Conservation (phyloP, 2,888 invertebrate genomes). For the Suillia variegata region DNA sequence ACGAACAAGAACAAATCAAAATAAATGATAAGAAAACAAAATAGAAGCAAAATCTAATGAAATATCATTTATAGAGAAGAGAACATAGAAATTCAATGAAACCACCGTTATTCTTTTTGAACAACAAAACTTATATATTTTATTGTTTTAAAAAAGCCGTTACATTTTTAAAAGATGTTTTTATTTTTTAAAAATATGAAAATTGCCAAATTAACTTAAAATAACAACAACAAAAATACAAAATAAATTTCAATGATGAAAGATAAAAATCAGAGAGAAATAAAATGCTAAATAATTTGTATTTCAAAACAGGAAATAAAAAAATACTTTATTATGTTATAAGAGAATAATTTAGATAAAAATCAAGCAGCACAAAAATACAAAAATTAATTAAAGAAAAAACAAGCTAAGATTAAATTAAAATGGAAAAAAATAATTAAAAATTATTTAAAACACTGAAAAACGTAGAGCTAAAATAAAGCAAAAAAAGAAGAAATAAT, state of each 20-base stretch:
- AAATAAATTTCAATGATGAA: not conserved
- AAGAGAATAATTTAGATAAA: not conserved
- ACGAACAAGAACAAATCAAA: not conserved
- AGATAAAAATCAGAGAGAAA: not conserved
- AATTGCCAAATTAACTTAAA: slow-evolving; percentile 1
- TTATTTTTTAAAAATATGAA: slow-evolving; percentile 1
- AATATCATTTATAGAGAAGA: not conserved
- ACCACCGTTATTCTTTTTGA: slow-evolving; percentile 26
- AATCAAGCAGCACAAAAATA: not conserved
- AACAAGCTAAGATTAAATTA: not conserved
- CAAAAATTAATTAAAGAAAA: not conserved
- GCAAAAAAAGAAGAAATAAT: not conserved
- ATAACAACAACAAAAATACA: not conserved
- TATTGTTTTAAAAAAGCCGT: not conserved
- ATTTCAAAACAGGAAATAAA: not conserved
- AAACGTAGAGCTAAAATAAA: not conserved
- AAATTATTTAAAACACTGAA: not conserved
- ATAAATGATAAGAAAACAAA: not conserved
- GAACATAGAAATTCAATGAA: slow-evolving; percentile 14
- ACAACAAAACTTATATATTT: not conserved
- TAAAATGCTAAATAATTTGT: too few species aligned
- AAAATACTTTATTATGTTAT: not conserved
- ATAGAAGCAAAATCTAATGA: not conserved
- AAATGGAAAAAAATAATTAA: slow-evolving; percentile 8
- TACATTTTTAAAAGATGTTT: not conserved